phyloP scores from a whole-genome alignment of 92 coral and sea anemone genomes.

The Parazoanthus darwini region DNA sequence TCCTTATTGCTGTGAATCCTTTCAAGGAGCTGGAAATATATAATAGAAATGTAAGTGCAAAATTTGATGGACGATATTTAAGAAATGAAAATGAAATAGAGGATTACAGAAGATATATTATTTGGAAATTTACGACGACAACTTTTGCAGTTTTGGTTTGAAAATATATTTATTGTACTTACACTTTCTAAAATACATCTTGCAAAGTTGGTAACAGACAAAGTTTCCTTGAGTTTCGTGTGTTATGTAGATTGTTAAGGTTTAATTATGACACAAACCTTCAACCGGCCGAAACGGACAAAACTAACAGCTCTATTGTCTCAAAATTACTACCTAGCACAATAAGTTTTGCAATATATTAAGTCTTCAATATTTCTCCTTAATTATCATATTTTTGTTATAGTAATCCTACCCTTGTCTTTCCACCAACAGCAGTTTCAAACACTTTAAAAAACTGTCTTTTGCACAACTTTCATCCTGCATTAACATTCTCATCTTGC shows the following conservation, averaged over 20 bases:
- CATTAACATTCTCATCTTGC: too few species aligned
- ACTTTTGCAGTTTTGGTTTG: not conserved
- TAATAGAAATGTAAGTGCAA: constrained; percentile 67
- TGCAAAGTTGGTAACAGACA: not conserved
- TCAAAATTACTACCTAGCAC: not conserved
- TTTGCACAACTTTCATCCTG: too few species aligned
- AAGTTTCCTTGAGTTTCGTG: not conserved
- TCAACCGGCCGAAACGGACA: not conserved
- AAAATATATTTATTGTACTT: not conserved
- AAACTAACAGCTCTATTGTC: not conserved
- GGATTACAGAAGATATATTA: too few species aligned
- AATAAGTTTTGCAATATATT: not conserved
- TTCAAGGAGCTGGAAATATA: constrained; percentile 78
- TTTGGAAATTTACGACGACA: not conserved
- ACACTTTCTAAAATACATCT: not conserved
- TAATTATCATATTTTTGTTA: not conserved
- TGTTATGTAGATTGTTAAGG: not conserved
- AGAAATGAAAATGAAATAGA: not conserved
- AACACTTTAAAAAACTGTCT: too few species aligned
- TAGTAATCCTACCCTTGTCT: not conserved
- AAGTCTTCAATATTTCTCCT: not conserved
- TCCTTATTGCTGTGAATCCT: constrained; percentile 84
- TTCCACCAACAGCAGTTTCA: not conserved
- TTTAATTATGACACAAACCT: not conserved
- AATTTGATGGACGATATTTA: not conserved